A percentile compares a stretch with the other conserved stretches of the same genome.
These are phyloP conservation scores for Spodoptera picta DNA, from an alignment of 2,888 invertebrate genomes.

Conservation along the genomic window DNA sequence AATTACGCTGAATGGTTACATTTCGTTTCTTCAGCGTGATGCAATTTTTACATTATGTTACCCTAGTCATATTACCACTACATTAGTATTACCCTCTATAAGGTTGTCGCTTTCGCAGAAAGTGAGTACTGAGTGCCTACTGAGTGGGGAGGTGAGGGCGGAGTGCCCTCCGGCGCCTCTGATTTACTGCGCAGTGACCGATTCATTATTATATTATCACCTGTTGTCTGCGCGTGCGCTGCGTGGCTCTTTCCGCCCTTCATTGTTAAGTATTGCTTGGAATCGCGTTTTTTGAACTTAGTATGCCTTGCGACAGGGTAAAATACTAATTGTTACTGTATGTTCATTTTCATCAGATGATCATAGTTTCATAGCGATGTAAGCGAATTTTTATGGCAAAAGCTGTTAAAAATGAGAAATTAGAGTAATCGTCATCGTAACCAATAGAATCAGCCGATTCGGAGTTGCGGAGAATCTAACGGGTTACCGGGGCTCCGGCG, in stretches of 20 bases:
- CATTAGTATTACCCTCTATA: conserved; percentile 61
- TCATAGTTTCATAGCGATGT: no score
- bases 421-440: no score
- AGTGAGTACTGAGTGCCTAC: conserved; percentile 48
- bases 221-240: conserved; percentile 48
- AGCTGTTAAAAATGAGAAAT: no score
- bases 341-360: no score
- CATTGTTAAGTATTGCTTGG: conserved; percentile 15
- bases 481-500: no score
- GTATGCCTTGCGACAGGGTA: neutral
- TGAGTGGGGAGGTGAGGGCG: conserved; percentile 30
- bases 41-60: neutral
- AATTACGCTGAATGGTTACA: neutral
- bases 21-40: no score
- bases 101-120: conserved; percentile 69
- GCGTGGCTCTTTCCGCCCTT: conserved; percentile 29
- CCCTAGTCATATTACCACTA: conserved; percentile 43
- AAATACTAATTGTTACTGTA: no score
- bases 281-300: neutral
- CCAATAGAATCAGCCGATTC: no score
- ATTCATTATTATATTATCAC: conserved; percentile 68
- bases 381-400: no score
- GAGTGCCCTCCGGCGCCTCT: conserved; percentile 55
- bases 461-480: no score
- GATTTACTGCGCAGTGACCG: conserved; percentile 65